Conservation (phyloP, 2,797 vertebrate genomes). For the Gobio occitaniae region DNA sequence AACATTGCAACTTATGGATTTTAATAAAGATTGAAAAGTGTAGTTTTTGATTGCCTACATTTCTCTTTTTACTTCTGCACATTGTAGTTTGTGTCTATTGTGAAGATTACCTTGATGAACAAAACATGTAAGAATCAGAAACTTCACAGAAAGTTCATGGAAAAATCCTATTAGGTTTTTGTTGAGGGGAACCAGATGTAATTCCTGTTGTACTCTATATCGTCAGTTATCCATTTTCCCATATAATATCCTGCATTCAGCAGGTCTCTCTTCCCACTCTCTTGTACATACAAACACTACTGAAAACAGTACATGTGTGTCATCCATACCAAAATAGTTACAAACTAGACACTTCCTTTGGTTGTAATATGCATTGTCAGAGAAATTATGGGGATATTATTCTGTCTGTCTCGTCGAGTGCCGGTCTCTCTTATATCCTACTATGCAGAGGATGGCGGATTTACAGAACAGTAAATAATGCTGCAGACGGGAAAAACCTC, state of each 20-base stretch:
- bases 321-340: neutral
- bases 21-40: neutral
- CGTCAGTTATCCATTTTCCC: neutral
- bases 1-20: neutral
- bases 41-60: neutral
- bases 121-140: neutral
- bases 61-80: neutral
- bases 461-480: slow-evolving; percentile 34
- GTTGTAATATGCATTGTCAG: neutral
- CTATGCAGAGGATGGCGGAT: slow-evolving; percentile 10
- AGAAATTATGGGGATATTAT: slow-evolving; percentile 22
- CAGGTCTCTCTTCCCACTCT: neutral
- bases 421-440: slow-evolving; percentile 55
- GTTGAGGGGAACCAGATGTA: neutral
- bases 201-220: neutral
- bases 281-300: neutral
- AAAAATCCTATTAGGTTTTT: neutral
- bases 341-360: neutral
- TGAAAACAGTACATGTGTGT: neutral
- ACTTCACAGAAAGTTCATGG: neutral
- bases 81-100: neutral
- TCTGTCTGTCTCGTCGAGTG: slow-evolving; percentile 52
- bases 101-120: neutral
- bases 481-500: slow-evolving; percentile 16
- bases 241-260: neutral